phyloP scores from a whole-genome alignment of 1,140 invertebrate species.

The Schlechtendalia chinensis region DNA sequence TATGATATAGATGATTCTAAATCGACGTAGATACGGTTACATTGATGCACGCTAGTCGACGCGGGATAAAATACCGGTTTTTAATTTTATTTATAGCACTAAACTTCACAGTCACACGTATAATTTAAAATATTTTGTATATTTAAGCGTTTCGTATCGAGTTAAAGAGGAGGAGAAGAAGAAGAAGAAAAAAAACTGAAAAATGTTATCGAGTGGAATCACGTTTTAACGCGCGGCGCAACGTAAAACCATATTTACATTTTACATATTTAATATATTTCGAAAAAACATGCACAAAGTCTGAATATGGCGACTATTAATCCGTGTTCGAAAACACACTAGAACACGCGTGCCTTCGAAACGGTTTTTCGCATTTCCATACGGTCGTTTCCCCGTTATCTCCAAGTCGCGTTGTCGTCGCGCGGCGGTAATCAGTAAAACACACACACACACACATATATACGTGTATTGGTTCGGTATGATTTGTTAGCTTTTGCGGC shows the following conservation, averaged over 20 bases:
- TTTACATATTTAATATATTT: background rate
- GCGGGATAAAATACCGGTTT: constrained; percentile 11
- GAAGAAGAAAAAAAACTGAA: too few species aligned
- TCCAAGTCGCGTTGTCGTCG: too few species aligned
- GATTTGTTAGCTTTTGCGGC: too few species aligned
- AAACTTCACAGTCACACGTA: background rate
- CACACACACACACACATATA: too few species aligned
- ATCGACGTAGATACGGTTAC: background rate
- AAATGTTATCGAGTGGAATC: background rate
- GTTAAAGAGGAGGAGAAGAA: background rate
- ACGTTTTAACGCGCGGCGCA: background rate
- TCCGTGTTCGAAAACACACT: too few species aligned
- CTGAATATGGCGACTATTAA: too few species aligned
- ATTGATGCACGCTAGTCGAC: background rate
- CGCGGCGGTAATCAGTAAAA: too few species aligned
- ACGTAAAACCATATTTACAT: background rate
- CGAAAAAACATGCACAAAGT: too few species aligned
- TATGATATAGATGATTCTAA: background rate
- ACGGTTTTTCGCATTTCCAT: too few species aligned
- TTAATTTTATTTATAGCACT: background rate
- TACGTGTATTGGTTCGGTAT: too few species aligned
- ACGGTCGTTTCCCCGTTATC: too few species aligned
- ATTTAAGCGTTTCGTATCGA: background rate
- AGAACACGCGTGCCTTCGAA: too few species aligned
- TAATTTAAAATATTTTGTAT: background rate